Percentiles rank a stretch among this genome's conserved stretches.
phyloP scores from a whole-genome alignment of 2,888 invertebrate genomes.

The Thymelicus acteon region DNA sequence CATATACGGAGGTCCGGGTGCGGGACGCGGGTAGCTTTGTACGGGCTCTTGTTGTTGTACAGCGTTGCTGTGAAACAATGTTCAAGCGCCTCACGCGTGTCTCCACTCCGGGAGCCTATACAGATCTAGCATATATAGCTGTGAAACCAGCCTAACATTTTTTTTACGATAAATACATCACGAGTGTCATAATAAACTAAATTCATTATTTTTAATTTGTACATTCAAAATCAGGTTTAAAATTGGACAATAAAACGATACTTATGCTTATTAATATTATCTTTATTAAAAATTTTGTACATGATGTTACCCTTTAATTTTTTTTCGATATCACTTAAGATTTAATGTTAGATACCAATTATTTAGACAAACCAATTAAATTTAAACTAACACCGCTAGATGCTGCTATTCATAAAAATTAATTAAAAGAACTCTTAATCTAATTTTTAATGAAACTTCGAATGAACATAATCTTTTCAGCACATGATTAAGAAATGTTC shows the following conservation, averaged over 20 bases:
- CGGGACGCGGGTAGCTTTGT: too few relatives aligned
- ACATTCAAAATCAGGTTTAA: background rate
- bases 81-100: too few relatives aligned
- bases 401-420: background rate
- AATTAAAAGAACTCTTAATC: background rate
- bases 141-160: too few relatives aligned
- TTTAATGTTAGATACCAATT: background rate
- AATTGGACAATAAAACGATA: background rate
- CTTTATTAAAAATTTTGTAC: slow-evolving; percentile 1
- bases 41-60: too few relatives aligned
- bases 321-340: background rate
- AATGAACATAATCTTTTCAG: background rate
- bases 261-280: background rate
- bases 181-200: too few relatives aligned
- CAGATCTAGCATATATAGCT: too few relatives aligned
- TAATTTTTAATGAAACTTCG: background rate
- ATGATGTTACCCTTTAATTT: background rate
- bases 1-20: too few relatives aligned
- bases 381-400: background rate
- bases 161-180: too few relatives aligned
- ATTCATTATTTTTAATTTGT: too few relatives aligned
- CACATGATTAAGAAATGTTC: background rate
- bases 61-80: too few relatives aligned
- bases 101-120: too few relatives aligned
- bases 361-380: background rate